phyloP scores from a whole-genome alignment of 2,113 vertebrate species.

The Rhegmatorhina hoffmannsi region DNA sequence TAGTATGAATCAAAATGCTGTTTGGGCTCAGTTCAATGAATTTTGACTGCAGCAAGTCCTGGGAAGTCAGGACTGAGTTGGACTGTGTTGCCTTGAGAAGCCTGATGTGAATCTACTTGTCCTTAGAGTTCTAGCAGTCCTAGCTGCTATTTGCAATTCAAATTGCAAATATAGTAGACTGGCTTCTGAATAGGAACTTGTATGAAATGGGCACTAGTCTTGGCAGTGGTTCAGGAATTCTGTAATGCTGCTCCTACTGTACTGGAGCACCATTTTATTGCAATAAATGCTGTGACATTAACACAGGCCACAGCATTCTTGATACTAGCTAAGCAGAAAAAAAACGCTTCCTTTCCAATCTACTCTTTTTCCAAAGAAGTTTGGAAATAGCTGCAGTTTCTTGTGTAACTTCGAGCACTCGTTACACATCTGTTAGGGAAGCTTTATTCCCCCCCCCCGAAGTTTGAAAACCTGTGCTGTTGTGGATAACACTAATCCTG shows the following conservation, averaged over 20 bases:
- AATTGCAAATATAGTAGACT: background rate
- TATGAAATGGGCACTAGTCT: conserved; percentile 16
- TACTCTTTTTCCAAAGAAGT: background rate
- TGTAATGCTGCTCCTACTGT: conserved; percentile 19
- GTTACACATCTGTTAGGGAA: background rate
- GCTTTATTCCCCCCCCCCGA: background rate
- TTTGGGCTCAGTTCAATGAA: background rate
- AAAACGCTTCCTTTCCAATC: conserved; percentile 10
- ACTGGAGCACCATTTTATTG: conserved; percentile 28
- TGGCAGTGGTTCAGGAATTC: conserved; percentile 40
- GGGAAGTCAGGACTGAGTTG: background rate
- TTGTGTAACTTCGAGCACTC: background rate
- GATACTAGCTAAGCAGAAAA: conserved; percentile 10
- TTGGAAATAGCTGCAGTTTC: background rate
- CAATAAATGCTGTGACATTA: conserved; percentile 6
- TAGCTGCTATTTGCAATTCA: background rate
- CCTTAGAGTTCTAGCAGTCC: background rate
- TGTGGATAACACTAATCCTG: background rate
- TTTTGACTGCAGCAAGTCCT: background rate
- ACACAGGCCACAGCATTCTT: conserved; percentile 4
- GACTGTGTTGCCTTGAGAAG: background rate
- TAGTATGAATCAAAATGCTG: background rate
- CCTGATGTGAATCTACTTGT: background rate
- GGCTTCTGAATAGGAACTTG: conserved; percentile 41
- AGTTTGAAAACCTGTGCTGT: background rate